Evolutionary conservation across 2,113 vertebrate genomes (phyloP).

Genomic region (Anoplopoma fimbria): DNA sequence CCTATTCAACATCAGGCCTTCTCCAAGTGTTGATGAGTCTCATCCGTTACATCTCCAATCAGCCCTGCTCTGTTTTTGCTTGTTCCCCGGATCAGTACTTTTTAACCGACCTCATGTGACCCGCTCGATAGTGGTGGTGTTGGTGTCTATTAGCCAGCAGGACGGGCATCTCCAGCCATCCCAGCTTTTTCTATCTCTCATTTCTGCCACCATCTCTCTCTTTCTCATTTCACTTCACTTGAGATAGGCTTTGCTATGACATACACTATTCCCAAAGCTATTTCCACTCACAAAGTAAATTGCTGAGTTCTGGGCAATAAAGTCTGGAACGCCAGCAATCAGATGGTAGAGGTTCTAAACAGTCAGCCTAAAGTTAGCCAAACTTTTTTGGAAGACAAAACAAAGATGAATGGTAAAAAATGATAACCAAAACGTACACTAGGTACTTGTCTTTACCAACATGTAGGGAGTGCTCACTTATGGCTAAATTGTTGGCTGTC

Average conservation of each 20-base stretch:
- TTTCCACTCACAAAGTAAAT: not conserved
- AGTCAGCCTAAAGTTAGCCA: not conserved
- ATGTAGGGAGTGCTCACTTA: not conserved
- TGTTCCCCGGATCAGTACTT: conserved; percentile 7
- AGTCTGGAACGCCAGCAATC: not conserved
- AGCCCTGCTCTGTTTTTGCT: conserved; percentile 23
- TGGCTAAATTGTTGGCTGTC: not conserved
- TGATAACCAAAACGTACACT: not conserved
- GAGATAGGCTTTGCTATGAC: conserved; percentile 3
- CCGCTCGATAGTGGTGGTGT: conserved; percentile 24
- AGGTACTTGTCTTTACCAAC: not conserved
- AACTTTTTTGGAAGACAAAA: not conserved
- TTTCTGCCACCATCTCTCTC: not conserved
- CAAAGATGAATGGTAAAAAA: not conserved
- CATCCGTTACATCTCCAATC: conserved; percentile 24
- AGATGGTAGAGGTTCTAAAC: not conserved
- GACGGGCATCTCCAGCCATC: not conserved
- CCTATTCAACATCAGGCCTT: conserved; percentile 41
- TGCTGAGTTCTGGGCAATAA: not conserved
- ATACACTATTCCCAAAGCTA: not conserved
- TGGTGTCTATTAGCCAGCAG: conserved; percentile 19
- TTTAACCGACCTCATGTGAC: conserved; percentile 20
- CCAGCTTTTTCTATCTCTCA: not conserved
- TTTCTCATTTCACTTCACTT: conserved; percentile 2
- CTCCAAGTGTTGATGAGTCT: conserved; percentile 48